Evolutionary conservation across 2,113 vertebrate species (phyloP).

Genomic region (Scolopax mira): DNA sequence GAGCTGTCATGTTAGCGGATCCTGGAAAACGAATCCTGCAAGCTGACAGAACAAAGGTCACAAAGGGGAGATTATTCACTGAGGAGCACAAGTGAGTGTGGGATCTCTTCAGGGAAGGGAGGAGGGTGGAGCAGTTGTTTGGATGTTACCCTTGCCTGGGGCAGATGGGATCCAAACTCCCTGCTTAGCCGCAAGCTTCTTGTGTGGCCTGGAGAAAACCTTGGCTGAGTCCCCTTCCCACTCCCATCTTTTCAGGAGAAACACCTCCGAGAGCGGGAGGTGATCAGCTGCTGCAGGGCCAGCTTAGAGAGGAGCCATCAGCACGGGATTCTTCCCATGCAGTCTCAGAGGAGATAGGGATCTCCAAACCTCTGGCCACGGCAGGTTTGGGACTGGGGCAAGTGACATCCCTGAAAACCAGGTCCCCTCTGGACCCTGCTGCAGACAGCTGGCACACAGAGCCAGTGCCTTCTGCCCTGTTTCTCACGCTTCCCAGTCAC

Average conservation of each 20-base stretch:
- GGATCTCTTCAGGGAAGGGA: neutral
- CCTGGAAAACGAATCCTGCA: neutral
- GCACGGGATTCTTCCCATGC: accelerated
- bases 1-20: accelerated
- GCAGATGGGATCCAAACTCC: neutral
- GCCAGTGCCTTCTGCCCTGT: accelerated
- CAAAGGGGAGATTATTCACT: accelerated
- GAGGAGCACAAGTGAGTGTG: accelerated
- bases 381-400: neutral
- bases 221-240: neutral
- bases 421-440: too few species aligned
- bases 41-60: neutral
- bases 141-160: neutral
- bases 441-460: neutral
- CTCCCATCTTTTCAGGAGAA: neutral
- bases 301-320: neutral
- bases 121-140: neutral
- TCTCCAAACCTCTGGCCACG: accelerated
- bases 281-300: neutral
- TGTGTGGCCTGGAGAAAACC: neutral
- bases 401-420: neutral
- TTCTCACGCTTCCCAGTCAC: neutral
- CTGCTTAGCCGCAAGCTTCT: neutral
- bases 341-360: neutral
- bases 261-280: neutral